phyloP scores from a whole-genome alignment of 2,113 vertebrate species.

The Synchiropus splendidus region DNA sequence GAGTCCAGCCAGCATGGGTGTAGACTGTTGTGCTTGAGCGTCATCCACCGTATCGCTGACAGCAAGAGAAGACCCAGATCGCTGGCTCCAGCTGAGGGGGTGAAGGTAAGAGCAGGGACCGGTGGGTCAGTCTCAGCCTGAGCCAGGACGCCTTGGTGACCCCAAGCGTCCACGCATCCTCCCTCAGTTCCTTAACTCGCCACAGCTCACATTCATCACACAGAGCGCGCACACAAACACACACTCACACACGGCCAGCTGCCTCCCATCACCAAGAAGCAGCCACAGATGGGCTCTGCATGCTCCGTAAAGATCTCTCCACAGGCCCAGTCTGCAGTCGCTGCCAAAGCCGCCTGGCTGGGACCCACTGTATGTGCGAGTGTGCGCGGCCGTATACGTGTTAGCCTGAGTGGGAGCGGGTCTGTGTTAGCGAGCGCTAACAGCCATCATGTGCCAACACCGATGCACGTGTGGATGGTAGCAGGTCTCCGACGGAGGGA shows the following conservation, averaged over 20 bases:
- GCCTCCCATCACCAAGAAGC: conserved; percentile 57
- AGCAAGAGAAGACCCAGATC: conserved; percentile 55
- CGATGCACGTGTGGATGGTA: conserved; percentile 3
- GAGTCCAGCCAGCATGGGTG: conserved; percentile 40
- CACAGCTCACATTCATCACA: conserved; percentile 16
- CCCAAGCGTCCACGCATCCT: conserved; percentile 30
- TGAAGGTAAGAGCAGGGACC: background rate
- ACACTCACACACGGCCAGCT: conserved; percentile 53
- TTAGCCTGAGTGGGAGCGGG: conserved; percentile 30
- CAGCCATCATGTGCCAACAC: conserved; percentile 19
- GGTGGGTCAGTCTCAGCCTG: conserved; percentile 34
- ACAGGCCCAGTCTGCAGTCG: conserved; percentile 54
- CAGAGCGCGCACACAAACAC: conserved; percentile 13
- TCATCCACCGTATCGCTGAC: conserved; percentile 58
- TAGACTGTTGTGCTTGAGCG: conserved; percentile 51
- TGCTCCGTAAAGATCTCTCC: conserved; percentile 67
- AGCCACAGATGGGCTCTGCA: conserved; percentile 66
- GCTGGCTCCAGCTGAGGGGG: background rate
- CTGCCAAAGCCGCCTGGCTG: conserved; percentile 60
- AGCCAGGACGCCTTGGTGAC: conserved; percentile 43
- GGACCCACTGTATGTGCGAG: conserved; percentile 38
- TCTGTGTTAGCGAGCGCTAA: conserved; percentile 22
- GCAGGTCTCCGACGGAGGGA: background rate
- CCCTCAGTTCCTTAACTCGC: conserved; percentile 24
- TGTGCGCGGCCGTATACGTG: conserved; percentile 31